phyloP scores from a whole-genome alignment of 1,140 invertebrate genomes.

The Drosophila simulans region DNA sequence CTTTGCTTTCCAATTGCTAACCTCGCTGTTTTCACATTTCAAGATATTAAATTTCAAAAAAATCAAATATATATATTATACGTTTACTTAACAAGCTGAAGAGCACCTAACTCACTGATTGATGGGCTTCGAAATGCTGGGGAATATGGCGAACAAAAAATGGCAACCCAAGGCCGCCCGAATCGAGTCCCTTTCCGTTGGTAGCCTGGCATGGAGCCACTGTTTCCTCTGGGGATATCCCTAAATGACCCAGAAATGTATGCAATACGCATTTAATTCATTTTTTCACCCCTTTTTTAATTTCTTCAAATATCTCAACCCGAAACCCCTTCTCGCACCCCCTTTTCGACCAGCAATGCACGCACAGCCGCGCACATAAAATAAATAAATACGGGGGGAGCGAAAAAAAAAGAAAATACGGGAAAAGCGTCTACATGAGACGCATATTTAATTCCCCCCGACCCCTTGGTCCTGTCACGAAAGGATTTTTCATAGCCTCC shows the following conservation, averaged over 20 bases:
- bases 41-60: too few relatives aligned
- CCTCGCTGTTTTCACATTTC: too few relatives aligned
- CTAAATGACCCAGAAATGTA: constrained; percentile 60
- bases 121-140: neutral
- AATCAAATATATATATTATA: too few relatives aligned
- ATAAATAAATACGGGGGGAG: constrained; percentile 64
- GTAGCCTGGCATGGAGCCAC: neutral
- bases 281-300: constrained; percentile 50
- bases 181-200: constrained; percentile 19
- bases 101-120: neutral
- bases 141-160: neutral
- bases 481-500: constrained; percentile 71
- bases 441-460: constrained; percentile 73
- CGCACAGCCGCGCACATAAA: constrained; percentile 75
- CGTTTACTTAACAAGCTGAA: too few relatives aligned
- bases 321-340: neutral
- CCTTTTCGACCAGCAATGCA: constrained; percentile 50
- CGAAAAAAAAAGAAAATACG: constrained; percentile 3
- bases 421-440: constrained; percentile 67
- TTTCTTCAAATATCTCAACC: constrained; percentile 62
- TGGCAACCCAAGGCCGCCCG: constrained; percentile 7
- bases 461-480: constrained; percentile 38
- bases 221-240: constrained; percentile 30
- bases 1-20: too few relatives aligned
- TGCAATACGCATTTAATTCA: constrained; percentile 62